Base-by-base conservation (phyloP, 2,888 invertebrate species). In the Microctonus brassicae region DNA sequence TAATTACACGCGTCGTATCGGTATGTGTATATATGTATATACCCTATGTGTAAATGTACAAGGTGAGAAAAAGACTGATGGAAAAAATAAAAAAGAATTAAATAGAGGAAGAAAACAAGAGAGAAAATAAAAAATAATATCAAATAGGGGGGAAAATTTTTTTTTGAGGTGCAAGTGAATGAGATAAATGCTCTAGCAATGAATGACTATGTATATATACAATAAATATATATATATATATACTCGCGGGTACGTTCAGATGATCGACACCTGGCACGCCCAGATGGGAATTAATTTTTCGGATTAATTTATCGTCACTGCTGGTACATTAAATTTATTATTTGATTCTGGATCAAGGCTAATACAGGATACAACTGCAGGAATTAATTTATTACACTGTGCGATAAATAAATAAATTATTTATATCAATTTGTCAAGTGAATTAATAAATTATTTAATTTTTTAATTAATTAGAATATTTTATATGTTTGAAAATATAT, bases 261-360 rank as follows among this genome's bases (percentile, higher is more conserved):
- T 29, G 68, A 74, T 81, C 78, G 80, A 82, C 85, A 85, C 84
- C 83, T 84, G 85, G 83, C 81, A 78, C 74, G 71, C 61, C 74
- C 77, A 75, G 77, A 77, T 77, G 78, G 79, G 86, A 87, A 87
- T 87, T 86, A 83, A 84, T 87, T 86, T 86, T 83, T 84, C 77
- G 85, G 87, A 86, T 87, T 85, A 87, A 82, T 47, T 80, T 85
- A 83, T 53, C 34, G 20, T 20, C 20, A 17, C 7, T 20, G 20
- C 7, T n/a, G 17, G 20, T 47, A 9, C 7, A 5, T 47, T 47
- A 6, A 6, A 4, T 17, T 47, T 47, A 20, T 47, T 20, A 47
- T 47, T 47, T 47, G 17, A 6, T 47, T 47, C 20, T 17, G 7
- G 47, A 47, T 47, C 20, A 47, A 47, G 4, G 47, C 47, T 47